Percentiles rank a stretch among this genome's conserved stretches.
Evolutionary conservation across 2,113 vertebrate species (phyloP).

Genomic region (Antigone vipio): DNA sequence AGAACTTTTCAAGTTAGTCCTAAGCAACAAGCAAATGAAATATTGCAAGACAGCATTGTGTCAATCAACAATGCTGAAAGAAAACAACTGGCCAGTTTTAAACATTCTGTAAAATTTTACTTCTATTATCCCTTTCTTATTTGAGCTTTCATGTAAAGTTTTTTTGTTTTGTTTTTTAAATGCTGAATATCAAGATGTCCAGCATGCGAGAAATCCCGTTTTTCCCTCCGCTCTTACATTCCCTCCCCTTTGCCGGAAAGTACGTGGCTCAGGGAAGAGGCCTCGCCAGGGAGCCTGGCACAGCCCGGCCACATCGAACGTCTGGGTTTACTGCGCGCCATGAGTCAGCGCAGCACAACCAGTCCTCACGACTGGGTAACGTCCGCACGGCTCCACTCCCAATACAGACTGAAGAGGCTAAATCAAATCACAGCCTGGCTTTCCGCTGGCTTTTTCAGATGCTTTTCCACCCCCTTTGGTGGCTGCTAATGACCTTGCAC

Average conservation of each 20-base stretch:
- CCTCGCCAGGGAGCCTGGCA: not conserved
- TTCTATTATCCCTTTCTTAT: not conserved
- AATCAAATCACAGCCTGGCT: not conserved
- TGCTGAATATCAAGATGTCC: not conserved
- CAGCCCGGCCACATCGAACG: rapidly evolving
- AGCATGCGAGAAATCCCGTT: not conserved
- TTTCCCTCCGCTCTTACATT: not conserved
- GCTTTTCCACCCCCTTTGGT: not conserved
- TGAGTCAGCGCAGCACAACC: not conserved
- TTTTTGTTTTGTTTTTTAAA: not conserved
- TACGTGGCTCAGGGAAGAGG: rapidly evolving
- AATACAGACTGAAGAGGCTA: too few relatives aligned
- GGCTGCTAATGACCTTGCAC: not conserved
- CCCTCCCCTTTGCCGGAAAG: not conserved
- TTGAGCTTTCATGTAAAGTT: not conserved
- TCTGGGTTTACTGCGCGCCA: rapidly evolving
- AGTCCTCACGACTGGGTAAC: rapidly evolving
- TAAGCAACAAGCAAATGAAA: not conserved
- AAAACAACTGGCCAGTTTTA: not conserved
- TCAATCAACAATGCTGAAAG: not conserved
- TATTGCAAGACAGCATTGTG: not conserved
- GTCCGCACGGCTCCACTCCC: not conserved
- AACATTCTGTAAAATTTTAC: not conserved
- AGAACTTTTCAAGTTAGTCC: not conserved
- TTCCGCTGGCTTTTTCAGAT: not conserved